Percentiles rank a stretch among this genome's conserved stretches.
Conservation (phyloP, 2,888 invertebrate species). For the Cheilosia soror region DNA sequence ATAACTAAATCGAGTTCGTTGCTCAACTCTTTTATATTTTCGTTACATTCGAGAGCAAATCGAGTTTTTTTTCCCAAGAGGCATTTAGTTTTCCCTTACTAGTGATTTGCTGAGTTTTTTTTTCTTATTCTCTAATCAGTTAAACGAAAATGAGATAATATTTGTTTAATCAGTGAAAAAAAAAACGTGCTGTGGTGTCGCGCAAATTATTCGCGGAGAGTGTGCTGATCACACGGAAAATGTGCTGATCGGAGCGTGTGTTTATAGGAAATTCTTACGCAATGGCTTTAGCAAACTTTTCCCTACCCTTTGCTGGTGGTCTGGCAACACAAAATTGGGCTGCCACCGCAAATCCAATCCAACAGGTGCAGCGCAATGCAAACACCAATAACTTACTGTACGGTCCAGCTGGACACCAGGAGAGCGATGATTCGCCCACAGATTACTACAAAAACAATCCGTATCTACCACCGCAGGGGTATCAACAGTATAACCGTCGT, state of each 20-base stretch:
- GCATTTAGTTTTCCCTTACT: conserved; percentile 10
- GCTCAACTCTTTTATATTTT: conserved; percentile 69
- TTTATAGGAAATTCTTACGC: conserved; percentile 10
- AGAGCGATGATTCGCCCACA: conserved; percentile 77
- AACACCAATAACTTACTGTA: conserved; percentile 83
- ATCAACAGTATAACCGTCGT: conserved; percentile 79
- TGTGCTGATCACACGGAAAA: conserved; percentile 38
- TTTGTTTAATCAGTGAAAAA: conserved; percentile 61
- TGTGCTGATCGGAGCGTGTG: conserved; percentile 34
- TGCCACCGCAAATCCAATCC: conserved; percentile 82
- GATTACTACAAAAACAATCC: conserved; percentile 83
- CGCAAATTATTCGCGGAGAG: conserved; percentile 25
- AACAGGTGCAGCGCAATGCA: conserved; percentile 82
- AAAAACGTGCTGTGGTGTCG: conserved; percentile 38
- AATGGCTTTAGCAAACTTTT: conserved; percentile 83
- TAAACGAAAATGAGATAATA: conserved; percentile 66
- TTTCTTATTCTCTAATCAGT: conserved; percentile 1
- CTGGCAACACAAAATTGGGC: conserved; percentile 81
- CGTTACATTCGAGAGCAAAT: conserved; percentile 31
- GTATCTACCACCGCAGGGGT: conserved; percentile 81
- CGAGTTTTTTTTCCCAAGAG: conserved; percentile 30
- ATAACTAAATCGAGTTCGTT: conserved; percentile 69
- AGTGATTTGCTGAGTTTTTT: conserved; percentile 43
- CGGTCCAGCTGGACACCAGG: conserved; percentile 83
- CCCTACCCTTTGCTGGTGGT: conserved; percentile 81